Base-by-base conservation (phyloP, 2,797 vertebrate species). In the Cyprinodon diabolis region DNA sequence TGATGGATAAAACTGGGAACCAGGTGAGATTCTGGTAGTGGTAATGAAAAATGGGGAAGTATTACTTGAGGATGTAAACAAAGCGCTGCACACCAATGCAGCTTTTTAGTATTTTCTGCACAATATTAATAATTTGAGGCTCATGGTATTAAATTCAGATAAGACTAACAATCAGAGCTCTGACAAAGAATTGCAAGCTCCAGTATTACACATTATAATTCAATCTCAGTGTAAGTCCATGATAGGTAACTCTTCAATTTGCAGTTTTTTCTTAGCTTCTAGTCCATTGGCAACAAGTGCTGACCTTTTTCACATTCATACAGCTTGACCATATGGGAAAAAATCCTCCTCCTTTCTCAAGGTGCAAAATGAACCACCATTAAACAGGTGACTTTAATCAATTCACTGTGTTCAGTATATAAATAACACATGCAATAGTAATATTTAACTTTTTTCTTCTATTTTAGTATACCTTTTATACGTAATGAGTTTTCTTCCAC, bases 1-100 rank as follows among this genome's bases (percentile, higher is more conserved):
- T 75, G 72, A 85, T 72, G 76, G 69, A 83, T 80, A 82, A 81
- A 71, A 54, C 80, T 48, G 51, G 52, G 21, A 77, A 23, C 51
- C 62, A 75, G 58, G 77, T 69, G 67, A 82, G 86, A 88, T 87
- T 83, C 87, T 58, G 45, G 70, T 52, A 67, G 68, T 76, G 77
- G 86, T 86, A 79, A 76, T 74, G 47, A 19, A 6, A 65, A 66
- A 69, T 63, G 69, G 67, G 74, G 54, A 66, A 84, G 84, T 84
- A 88, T 86, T 77, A 79, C 86, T 81, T 84, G 82, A 80, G 75
- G 65, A 83, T 77, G 17, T 77, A 73, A 63, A 72, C 55, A 21
- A 67, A 54, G 54, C 57, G 68, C 25, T 76, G 40, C 2, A 68
- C 65, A 43, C 67, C 21, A 60, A 56, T 57, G 58, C 51, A 71